These are phyloP conservation scores for Cyphomyrmex costatus DNA, from an alignment of 1,140 invertebrate species.

Conservation along the genomic window DNA sequence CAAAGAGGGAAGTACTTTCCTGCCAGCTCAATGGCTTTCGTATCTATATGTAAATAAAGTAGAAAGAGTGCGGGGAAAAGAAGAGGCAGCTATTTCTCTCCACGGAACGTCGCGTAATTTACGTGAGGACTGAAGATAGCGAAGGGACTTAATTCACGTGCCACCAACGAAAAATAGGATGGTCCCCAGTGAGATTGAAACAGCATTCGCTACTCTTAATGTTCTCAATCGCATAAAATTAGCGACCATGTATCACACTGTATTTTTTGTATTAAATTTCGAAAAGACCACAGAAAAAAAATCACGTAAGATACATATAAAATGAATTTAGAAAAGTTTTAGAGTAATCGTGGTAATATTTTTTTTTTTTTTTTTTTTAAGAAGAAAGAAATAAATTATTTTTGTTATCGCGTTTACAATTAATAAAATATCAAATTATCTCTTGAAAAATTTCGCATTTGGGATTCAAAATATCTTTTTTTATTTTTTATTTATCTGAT, in stretches of 20 bases:
- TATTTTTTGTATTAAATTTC: slow-evolving; percentile 33
- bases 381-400: not conserved
- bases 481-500: slow-evolving; percentile 1
- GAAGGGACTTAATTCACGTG: slow-evolving; percentile 78
- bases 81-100: slow-evolving; percentile 82
- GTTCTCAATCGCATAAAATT: slow-evolving; percentile 67
- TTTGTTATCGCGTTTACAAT: slow-evolving; percentile 1
- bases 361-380: not conserved
- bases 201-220: slow-evolving; percentile 75
- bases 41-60: slow-evolving; percentile 85
- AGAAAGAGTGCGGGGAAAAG: slow-evolving; percentile 76
- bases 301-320: no score
- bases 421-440: not conserved
- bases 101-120: slow-evolving; percentile 80
- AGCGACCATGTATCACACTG: not conserved
- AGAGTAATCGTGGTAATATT: not conserved
- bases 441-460: not conserved
- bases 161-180: slow-evolving; percentile 73
- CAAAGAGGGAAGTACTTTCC: slow-evolving; percentile 76
- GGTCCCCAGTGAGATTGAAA: slow-evolving; percentile 70
- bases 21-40: slow-evolving; percentile 77
- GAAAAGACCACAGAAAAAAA: not conserved
- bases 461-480: not conserved
- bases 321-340: slow-evolving; percentile 1
- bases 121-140: slow-evolving; percentile 80